phyloP scores from a whole-genome alignment of 2,797 vertebrate species.

The Danio tinwini region DNA sequence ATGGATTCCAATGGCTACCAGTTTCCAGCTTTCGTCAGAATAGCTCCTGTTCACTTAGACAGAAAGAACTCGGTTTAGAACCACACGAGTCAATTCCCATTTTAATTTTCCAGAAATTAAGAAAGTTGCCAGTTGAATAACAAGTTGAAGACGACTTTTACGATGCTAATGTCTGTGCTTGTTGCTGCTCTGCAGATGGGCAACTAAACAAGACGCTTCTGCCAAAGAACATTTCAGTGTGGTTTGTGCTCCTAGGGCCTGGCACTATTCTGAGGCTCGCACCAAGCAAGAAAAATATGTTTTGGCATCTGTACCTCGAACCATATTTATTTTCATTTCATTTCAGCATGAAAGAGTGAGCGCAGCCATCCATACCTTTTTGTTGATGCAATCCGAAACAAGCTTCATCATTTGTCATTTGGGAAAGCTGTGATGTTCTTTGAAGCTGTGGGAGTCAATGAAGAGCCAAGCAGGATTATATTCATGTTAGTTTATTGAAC shows the following conservation, averaged over 20 bases:
- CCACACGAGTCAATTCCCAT: too few relatives aligned
- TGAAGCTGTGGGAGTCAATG: conserved; percentile 33
- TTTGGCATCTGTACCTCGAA: conserved; percentile 27
- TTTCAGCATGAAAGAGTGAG: neutral
- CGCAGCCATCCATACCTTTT: conserved; percentile 19
- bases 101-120: neutral
- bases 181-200: conserved; percentile 26
- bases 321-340: conserved; percentile 26
- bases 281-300: conserved; percentile 32
- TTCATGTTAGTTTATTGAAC: conserved; percentile 78
- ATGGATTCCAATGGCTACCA: neutral
- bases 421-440: neutral
- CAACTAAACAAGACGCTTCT: conserved; percentile 37
- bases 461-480: conserved; percentile 34
- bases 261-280: conserved; percentile 37
- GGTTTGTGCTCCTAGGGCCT: conserved; percentile 48
- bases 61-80: too few relatives aligned
- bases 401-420: conserved; percentile 22
- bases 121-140: conserved; percentile 7
- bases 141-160: conserved; percentile 17
- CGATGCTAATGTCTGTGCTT: conserved; percentile 25
- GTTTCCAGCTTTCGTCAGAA: neutral
- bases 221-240: conserved; percentile 46
- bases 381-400: conserved; percentile 15
- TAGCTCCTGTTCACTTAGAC: too few relatives aligned